Evolutionary conservation across 1,140 invertebrate species (phyloP).

Genomic region (Asbolus verrucosus): DNA sequence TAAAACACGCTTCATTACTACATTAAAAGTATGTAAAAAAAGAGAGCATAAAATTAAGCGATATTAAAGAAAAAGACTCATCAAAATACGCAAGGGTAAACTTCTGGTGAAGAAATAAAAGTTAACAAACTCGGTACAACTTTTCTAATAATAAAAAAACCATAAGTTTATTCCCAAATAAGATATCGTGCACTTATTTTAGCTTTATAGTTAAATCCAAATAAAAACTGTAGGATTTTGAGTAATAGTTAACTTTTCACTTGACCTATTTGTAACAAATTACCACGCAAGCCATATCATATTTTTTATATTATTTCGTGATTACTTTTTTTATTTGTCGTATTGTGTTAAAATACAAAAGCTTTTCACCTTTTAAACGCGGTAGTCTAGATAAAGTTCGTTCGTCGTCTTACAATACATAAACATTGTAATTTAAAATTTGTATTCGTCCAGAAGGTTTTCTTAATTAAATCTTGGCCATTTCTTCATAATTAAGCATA

Average conservation of each 20-base stretch:
- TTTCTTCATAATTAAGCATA: slow-evolving; percentile 13
- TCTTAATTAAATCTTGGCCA: slow-evolving; percentile 22
- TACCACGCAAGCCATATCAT: slow-evolving; percentile 13
- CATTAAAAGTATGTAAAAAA: neutral
- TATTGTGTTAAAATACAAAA: slow-evolving; percentile 19
- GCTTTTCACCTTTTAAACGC: slow-evolving; percentile 4
- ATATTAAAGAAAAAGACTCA: slow-evolving; percentile 1
- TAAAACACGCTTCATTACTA: too few species aligned
- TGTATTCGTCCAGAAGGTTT: slow-evolving; percentile 7
- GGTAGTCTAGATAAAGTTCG: slow-evolving; percentile 15
- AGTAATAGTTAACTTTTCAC: slow-evolving; percentile 18
- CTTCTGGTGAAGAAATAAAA: slow-evolving; percentile 11
- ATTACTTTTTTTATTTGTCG: slow-evolving; percentile 15
- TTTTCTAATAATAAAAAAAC: slow-evolving; percentile 14
- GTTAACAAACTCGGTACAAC: slow-evolving; percentile 19
- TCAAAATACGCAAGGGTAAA: neutral
- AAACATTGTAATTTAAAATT: slow-evolving; percentile 24
- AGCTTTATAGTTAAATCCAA: too few species aligned
- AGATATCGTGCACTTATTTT: too few species aligned
- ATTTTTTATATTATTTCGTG: slow-evolving; percentile 28
- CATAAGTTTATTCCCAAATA: slow-evolving; percentile 9
- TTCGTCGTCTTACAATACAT: slow-evolving; percentile 13
- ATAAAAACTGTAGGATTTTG: too few species aligned
- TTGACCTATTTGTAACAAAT: slow-evolving; percentile 27
- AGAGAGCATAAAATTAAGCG: neutral